A percentile compares a stretch with the other conserved stretches of the same genome.
These are phyloP conservation scores for Amblyopsis rosae DNA, from an alignment of 2,113 vertebrate species.

Conservation along the genomic window DNA sequence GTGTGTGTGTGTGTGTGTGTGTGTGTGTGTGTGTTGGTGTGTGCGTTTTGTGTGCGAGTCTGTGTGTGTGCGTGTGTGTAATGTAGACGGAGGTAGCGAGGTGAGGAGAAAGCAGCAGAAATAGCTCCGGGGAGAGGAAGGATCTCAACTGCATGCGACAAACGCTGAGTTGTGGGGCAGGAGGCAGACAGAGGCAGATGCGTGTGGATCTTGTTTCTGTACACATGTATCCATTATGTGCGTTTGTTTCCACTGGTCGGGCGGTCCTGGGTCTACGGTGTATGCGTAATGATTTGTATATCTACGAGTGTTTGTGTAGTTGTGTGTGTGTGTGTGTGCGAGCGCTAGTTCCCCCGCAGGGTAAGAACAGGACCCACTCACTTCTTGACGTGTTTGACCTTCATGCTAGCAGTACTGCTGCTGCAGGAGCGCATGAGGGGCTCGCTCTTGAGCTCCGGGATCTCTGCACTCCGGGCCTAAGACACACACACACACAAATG, in stretches of 20 bases:
- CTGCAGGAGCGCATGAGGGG: slow-evolving; percentile 85
- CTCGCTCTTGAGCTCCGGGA: slow-evolving; percentile 88
- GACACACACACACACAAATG: slow-evolving; percentile 23
- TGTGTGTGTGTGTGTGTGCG: background rate
- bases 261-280: background rate
- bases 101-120: too few species aligned
- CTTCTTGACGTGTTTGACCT: slow-evolving; percentile 97
- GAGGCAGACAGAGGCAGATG: too few species aligned
- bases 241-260: too few species aligned
- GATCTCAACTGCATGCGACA: too few species aligned
- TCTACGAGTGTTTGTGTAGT: background rate
- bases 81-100: too few species aligned
- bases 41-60: background rate
- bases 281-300: background rate
- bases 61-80: too few species aligned
- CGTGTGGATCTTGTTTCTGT: too few species aligned
- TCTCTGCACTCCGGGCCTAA: slow-evolving; percentile 95
- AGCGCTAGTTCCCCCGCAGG: background rate
- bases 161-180: too few species aligned
- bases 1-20: background rate
- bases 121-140: too few species aligned
- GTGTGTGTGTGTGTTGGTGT: background rate
- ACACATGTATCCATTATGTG: too few species aligned
- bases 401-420: slow-evolving; percentile 96
- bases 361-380: slow-evolving; percentile 69